These are phyloP conservation scores for Cyanoderma ruficeps DNA, from an alignment of 2,113 vertebrate genomes.

Conservation along the genomic window DNA sequence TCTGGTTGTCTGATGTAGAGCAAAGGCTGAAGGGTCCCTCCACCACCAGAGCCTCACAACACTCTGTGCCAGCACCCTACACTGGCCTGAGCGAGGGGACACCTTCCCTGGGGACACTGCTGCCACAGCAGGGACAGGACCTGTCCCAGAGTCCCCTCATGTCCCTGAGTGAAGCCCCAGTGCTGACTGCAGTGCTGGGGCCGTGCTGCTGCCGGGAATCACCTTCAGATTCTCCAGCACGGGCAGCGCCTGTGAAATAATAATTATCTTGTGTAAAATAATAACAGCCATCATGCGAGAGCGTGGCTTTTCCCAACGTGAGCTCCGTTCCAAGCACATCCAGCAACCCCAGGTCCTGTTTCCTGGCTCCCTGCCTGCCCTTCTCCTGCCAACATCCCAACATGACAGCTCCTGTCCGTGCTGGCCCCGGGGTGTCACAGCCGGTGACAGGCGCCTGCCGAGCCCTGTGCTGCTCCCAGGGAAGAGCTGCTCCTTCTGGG, in stretches of 20 bases:
- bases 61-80: background rate
- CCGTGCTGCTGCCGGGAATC: rapidly evolving
- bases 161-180: background rate
- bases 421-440: background rate
- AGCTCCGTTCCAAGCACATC: background rate
- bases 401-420: background rate
- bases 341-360: background rate
- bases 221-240: rapidly evolving
- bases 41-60: rapidly evolving
- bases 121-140: background rate
- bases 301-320: rapidly evolving
- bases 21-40: background rate
- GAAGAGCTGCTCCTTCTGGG: background rate
- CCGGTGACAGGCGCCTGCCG: background rate
- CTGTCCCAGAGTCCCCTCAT: background rate
- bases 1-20: background rate
- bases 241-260: background rate
- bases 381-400: background rate
- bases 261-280: background rate
- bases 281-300: background rate
- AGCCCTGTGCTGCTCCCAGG: background rate
- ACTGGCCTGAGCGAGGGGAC: rapidly evolving
- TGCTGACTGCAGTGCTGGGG: background rate
- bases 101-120: background rate
- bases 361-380: background rate